A percentile compares a stretch with the other conserved stretches of the same genome.
Conservation (phyloP, 2,888 invertebrate species). For the Synanthedon vespiformis region DNA sequence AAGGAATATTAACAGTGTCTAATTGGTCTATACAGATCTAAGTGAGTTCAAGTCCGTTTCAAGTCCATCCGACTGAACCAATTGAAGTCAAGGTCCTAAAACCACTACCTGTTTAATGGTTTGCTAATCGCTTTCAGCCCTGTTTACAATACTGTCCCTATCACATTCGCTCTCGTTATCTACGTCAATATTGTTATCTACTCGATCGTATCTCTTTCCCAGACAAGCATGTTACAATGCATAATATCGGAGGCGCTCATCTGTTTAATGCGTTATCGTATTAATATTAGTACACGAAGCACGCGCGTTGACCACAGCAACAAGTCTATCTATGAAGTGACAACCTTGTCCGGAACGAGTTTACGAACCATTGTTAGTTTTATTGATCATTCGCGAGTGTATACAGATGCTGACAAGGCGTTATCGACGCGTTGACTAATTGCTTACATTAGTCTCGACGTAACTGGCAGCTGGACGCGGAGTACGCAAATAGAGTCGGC, state of each 20-base stretch:
- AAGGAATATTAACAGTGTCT: too few species aligned
- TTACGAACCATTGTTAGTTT: slow-evolving; percentile 7
- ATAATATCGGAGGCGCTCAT: neutral
- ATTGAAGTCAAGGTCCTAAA: too few species aligned
- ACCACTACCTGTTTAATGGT: too few species aligned
- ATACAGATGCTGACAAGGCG: slow-evolving; percentile 42
- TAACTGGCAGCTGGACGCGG: slow-evolving; percentile 29
- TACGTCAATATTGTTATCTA: too few species aligned
- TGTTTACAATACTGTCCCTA: too few species aligned
- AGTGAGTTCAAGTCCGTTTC: too few species aligned
- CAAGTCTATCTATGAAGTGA: slow-evolving; percentile 7
- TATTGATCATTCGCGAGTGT: slow-evolving; percentile 22
- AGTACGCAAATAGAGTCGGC: slow-evolving; percentile 52
- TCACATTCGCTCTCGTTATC: too few species aligned
- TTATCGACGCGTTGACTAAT: slow-evolving; percentile 53
- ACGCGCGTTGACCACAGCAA: slow-evolving; percentile 9
- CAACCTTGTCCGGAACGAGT: neutral
- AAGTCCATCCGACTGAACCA: too few species aligned
- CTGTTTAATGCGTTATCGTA: neutral
- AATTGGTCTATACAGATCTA: too few species aligned
- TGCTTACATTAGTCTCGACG: slow-evolving; percentile 51
- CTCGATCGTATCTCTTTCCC: neutral
- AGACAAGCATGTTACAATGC: neutral
- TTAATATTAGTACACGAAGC: slow-evolving; percentile 7
- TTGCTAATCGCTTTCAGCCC: too few species aligned